Evolutionary conservation across 2,888 invertebrate genomes (phyloP), one percentile per base, ranked within the genome.

Genomic region (Epirrhoe alternata): DNA sequence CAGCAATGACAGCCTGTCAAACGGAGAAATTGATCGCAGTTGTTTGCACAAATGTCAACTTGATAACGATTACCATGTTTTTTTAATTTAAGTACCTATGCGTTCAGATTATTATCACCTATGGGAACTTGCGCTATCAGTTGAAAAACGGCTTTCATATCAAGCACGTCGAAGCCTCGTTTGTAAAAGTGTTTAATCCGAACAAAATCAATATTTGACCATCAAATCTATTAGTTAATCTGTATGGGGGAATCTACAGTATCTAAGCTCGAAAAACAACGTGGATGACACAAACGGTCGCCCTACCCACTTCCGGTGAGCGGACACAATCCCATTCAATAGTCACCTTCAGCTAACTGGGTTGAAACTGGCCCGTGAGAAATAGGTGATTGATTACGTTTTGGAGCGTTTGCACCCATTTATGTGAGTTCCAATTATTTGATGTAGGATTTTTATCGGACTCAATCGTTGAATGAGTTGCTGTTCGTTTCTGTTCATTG

Each of bases 21-120:
- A 83, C 76, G 86, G 85, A 89, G 89, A 90, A 89, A 92, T 91
- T 91, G 92, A 93, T 92, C 82, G 82, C 83, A 81, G 87, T 87
- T 92, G 92, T 91, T 92, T 92, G 90, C 89, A 89, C 86, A 89
- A 90, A 89, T 84, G 86, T 84, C 85, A 80, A 87, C 81, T 86
- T 85, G 92, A 92, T 92, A 93, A 82, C 83, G 86, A 88, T 89
- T 89, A 88, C 85, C 79, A 80, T 86, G 83, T 84, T 84, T 88
- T 88, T 90, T 47, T 91, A 92, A 91, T 91, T 91, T 90, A 75
- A 81, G 78, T 82, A 77, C 62, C 24, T 24, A 24, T 24, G 72
- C 72, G 80, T 74, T 71, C 77, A 80, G 74, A 72, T 24, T 24
- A 24, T 24, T 76, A 74, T 78, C 76, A 75, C 74, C 78, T 85